These are phyloP conservation scores for Aptenodytes forsteri DNA, from an alignment of 2,113 vertebrate genomes.

Conservation along the genomic window DNA sequence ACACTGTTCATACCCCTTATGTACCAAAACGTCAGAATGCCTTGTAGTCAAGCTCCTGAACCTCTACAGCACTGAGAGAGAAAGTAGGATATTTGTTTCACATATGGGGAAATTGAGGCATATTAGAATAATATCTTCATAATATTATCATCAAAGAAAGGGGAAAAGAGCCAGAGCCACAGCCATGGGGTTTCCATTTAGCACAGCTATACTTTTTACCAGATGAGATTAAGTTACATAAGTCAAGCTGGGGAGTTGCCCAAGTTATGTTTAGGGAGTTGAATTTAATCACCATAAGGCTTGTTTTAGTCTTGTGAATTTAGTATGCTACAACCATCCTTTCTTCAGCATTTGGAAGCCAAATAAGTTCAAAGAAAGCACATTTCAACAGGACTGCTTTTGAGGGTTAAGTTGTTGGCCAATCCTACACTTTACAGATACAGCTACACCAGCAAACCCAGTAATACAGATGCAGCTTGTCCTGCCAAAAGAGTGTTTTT, in stretches of 20 bases:
- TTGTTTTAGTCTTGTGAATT: slow-evolving; percentile 20
- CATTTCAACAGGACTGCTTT: background rate
- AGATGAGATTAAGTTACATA: background rate
- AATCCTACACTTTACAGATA: background rate
- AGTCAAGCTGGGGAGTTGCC: background rate
- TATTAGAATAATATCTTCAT: background rate
- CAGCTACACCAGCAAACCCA: background rate
- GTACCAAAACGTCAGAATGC: background rate
- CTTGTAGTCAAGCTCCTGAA: background rate
- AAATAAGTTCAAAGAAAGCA: background rate
- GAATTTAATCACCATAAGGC: background rate
- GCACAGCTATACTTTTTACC: background rate
- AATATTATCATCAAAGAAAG: background rate
- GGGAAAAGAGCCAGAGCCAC: background rate
- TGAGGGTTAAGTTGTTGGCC: slow-evolving; percentile 2
- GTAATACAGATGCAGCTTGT: background rate
- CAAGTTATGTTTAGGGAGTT: background rate
- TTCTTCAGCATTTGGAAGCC: background rate
- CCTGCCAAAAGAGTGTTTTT: background rate
- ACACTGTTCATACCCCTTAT: background rate
- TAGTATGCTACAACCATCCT: background rate
- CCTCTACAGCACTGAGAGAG: background rate
- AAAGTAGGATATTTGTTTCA: background rate
- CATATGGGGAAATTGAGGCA: background rate
- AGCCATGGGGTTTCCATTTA: background rate